Evolutionary conservation across 2,113 vertebrate species (phyloP).

Genomic region (Epinephelus cyanopodus): DNA sequence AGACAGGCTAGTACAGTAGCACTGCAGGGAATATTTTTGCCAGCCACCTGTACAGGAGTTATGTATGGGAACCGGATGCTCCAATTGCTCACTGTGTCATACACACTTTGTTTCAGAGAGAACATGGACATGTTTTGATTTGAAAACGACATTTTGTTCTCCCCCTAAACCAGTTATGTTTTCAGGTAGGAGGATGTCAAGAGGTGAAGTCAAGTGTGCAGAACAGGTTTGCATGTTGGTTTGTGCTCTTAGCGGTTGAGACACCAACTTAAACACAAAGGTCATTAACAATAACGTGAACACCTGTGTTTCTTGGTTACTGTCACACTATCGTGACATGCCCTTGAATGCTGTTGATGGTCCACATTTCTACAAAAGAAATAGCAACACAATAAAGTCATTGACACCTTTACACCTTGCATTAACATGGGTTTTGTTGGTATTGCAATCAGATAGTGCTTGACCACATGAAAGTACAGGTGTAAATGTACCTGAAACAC

Average conservation of each 20-base stretch:
- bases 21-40: constrained; percentile 68
- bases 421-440: no score
- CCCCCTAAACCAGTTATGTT: constrained; percentile 44
- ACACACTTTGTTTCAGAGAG: constrained; percentile 71
- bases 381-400: constrained; percentile 1
- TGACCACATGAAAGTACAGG: no score
- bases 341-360: neutral
- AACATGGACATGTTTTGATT: constrained; percentile 73
- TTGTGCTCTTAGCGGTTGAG: neutral
- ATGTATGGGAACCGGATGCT: constrained; percentile 74
- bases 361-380: constrained; percentile 2
- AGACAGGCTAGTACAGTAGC: constrained; percentile 70
- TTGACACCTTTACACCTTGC: no score
- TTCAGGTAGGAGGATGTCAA: constrained; percentile 61
- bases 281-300: neutral
- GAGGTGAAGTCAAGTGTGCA: constrained; percentile 53
- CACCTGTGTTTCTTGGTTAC: neutral
- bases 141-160: constrained; percentile 64
- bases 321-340: neutral
- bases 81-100: constrained; percentile 65
- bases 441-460: no score
- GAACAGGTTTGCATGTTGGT: neutral
- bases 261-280: constrained; percentile 1
- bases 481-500: no score
- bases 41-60: constrained; percentile 61